Percentiles rank a stretch among this genome's conserved stretches.
These are phyloP conservation scores for Brevimyrus niger DNA, from an alignment of 2,113 vertebrate species.

Conservation along the genomic window DNA sequence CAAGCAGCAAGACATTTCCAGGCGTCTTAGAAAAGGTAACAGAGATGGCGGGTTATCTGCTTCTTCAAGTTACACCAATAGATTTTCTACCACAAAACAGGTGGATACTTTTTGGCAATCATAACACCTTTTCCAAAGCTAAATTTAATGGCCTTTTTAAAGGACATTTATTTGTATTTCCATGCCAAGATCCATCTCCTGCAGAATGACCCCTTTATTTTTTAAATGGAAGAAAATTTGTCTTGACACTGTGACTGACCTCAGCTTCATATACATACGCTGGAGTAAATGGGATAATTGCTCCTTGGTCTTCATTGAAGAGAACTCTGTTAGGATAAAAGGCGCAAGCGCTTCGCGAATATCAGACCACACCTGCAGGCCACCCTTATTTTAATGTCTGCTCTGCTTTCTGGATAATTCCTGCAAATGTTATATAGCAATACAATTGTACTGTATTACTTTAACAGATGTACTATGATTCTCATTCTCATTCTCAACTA, in stretches of 20 bases:
- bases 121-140: slow-evolving; percentile 7
- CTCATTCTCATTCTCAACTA: background rate
- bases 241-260: slow-evolving; percentile 44
- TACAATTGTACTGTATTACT: slow-evolving; percentile 45
- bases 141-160: slow-evolving; percentile 13
- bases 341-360: slow-evolving; percentile 37
- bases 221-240: slow-evolving; percentile 36
- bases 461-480: slow-evolving; percentile 43
- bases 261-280: slow-evolving; percentile 35
- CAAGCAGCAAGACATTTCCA: background rate
- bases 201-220: slow-evolving; percentile 25
- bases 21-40: background rate
- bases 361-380: slow-evolving; percentile 70
- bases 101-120: background rate
- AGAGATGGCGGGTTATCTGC: background rate
- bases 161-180: slow-evolving; percentile 16
- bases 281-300: slow-evolving; percentile 43
- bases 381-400: slow-evolving; percentile 45
- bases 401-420: slow-evolving; percentile 48
- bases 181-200: slow-evolving; percentile 9
- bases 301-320: slow-evolving; percentile 41
- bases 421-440: slow-evolving; percentile 51
- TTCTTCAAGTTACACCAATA: background rate
- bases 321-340: slow-evolving; percentile 45
- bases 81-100: background rate